Evolutionary conservation across 92 coral and sea anemone genomes (phyloP).

Genomic region (Scolanthus callimorphus): DNA sequence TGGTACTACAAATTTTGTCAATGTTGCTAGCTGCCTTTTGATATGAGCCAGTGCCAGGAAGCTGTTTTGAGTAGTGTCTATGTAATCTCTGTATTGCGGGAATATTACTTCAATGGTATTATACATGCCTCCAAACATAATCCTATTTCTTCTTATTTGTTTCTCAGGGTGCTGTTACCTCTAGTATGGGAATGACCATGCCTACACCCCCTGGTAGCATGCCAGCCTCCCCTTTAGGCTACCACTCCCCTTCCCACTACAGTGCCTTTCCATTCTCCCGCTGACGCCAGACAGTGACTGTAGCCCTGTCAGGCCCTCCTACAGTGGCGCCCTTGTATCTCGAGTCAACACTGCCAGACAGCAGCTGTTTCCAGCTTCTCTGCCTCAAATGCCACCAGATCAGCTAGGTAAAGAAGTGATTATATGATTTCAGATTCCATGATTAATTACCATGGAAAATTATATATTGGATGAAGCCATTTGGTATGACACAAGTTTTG

Average conservation of each 20-base stretch:
- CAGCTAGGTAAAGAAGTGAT: too few relatives aligned
- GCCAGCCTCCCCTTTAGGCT: slow-evolving; percentile 83
- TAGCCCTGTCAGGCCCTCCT: slow-evolving; percentile 76
- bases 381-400: slow-evolving; percentile 28
- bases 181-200: slow-evolving; percentile 6
- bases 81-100: too few relatives aligned
- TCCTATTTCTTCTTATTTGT: not conserved
- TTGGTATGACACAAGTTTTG: too few relatives aligned
- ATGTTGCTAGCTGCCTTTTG: too few relatives aligned
- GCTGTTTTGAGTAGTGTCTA: too few relatives aligned
- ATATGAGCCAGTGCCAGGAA: too few relatives aligned
- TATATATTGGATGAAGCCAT: too few relatives aligned
- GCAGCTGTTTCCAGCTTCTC: slow-evolving; percentile 18
- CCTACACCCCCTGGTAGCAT: slow-evolving; percentile 95
- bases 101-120: too few relatives aligned
- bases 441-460: too few relatives aligned
- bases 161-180: not conserved
- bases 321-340: slow-evolving; percentile 53
- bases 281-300: slow-evolving; percentile 64
- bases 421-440: too few relatives aligned
- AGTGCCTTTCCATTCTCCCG: slow-evolving; percentile 81
- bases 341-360: slow-evolving; percentile 9
- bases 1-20: too few relatives aligned
- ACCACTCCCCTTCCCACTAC: slow-evolving; percentile 58
- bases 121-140: too few relatives aligned